phyloP scores from a whole-genome alignment of 2,113 vertebrate genomes.

The Macrotis lagotis region DNA sequence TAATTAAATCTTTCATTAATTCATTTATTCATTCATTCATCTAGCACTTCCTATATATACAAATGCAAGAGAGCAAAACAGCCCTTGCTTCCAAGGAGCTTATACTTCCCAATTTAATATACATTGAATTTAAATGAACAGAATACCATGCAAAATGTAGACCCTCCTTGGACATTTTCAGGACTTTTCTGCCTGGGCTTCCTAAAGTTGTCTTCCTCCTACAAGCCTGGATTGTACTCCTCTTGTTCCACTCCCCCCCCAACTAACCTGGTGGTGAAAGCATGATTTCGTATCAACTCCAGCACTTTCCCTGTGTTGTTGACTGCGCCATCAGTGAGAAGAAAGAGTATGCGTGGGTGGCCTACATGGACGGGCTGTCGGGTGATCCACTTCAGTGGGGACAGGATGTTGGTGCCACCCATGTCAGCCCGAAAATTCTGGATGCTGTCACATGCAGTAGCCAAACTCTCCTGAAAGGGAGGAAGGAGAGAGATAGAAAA shows the following conservation, averaged over 20 bases:
- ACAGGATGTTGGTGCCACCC: constrained; percentile 92
- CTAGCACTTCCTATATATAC: neutral
- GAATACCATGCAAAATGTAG: neutral
- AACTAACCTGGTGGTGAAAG: constrained; percentile 89
- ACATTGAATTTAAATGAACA: neutral
- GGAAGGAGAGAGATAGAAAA: neutral
- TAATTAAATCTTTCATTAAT: neutral
- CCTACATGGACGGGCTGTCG: constrained; percentile 90
- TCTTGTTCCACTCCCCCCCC: neutral
- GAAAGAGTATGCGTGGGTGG: constrained; percentile 92
- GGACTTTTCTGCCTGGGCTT: neutral
- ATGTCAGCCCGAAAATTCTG: constrained; percentile 90
- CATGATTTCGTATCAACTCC: constrained; percentile 89
- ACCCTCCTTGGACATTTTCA: neutral
- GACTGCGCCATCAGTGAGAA: constrained; percentile 88
- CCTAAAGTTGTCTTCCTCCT: neutral
- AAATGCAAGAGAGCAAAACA: neutral
- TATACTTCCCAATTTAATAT: neutral
- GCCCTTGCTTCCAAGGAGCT: neutral
- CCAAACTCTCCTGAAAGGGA: constrained; percentile 88
- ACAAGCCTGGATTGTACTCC: neutral
- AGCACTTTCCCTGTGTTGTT: constrained; percentile 92
- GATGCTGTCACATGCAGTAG: constrained; percentile 89
- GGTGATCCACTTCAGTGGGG: constrained; percentile 90
- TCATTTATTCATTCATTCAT: neutral